A percentile compares a stretch with the other conserved stretches of the same genome.
phyloP scores from a whole-genome alignment of 2,113 vertebrate genomes.

The Hydropotes inermis region DNA sequence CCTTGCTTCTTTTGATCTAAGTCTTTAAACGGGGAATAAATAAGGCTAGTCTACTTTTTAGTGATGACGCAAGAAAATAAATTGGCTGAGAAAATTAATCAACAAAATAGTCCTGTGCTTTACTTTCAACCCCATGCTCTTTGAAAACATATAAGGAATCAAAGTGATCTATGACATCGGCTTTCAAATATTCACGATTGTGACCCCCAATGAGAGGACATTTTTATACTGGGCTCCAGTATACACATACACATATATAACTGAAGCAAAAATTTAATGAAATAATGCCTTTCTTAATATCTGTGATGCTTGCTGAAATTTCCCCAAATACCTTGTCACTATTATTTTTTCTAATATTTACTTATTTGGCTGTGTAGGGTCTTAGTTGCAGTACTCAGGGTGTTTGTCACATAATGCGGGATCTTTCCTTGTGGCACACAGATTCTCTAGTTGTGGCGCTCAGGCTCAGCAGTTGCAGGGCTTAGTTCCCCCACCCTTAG shows the following conservation, averaged over 20 bases:
- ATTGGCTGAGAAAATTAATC: neutral
- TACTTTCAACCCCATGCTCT: neutral
- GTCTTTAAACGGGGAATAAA: slow-evolving; percentile 16
- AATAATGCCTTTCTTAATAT: neutral
- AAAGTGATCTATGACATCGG: neutral
- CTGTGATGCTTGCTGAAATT: neutral
- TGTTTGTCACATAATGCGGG: neutral
- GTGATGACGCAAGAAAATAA: neutral
- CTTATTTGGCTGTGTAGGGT: neutral
- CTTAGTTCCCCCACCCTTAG: neutral
- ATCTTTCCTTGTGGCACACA: neutral
- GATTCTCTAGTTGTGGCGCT: neutral
- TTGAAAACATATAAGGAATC: slow-evolving; percentile 26
- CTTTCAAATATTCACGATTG: neutral
- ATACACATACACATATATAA: neutral
- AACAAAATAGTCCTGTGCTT: neutral
- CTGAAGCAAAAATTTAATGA: neutral
- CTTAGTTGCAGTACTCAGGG: neutral
- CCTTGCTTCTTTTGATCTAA: neutral
- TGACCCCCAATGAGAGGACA: neutral
- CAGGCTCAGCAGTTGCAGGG: neutral
- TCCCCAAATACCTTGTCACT: neutral
- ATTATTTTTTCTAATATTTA: neutral
- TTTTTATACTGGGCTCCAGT: neutral
- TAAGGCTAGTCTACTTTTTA: neutral